Evolutionary conservation across 1,140 invertebrate species (phyloP).

Genomic region (Drosophila persimilis): DNA sequence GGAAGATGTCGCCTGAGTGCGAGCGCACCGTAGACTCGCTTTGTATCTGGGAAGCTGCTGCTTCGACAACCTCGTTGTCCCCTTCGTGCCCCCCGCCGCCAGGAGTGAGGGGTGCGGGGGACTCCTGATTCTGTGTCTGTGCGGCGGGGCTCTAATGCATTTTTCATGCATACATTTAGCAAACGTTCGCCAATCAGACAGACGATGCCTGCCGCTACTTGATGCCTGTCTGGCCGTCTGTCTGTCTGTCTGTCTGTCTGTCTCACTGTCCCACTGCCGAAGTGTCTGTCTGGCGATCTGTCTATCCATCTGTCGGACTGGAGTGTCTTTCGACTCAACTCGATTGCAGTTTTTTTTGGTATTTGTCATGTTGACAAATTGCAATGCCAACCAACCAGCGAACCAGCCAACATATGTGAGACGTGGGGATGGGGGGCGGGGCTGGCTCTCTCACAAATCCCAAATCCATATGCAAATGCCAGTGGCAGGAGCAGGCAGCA

Average conservation of each 20-base stretch:
- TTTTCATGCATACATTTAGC: constrained; percentile 77
- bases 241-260: constrained; percentile 15
- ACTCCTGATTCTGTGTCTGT: constrained; percentile 21
- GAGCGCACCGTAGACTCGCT: constrained; percentile 52
- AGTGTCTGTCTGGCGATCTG: not conserved
- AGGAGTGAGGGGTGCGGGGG: too few relatives aligned
- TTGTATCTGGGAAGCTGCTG: constrained; percentile 19
- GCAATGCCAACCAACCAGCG: constrained; percentile 41
- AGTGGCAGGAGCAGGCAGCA: constrained; percentile 32
- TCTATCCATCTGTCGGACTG: not conserved
- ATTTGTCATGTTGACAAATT: constrained; percentile 72
- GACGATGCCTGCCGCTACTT: constrained; percentile 54
- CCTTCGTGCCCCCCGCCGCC: not conserved
- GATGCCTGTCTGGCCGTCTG: constrained; percentile 37
- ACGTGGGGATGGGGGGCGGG: not conserved
- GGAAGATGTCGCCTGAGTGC: constrained; percentile 53
- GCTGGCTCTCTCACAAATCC: constrained; percentile 46
- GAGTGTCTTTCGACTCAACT: constrained; percentile 34
- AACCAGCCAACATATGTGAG: constrained; percentile 12
- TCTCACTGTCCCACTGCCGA: not conserved
- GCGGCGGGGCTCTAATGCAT: constrained; percentile 61
- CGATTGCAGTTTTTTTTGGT: constrained; percentile 43
- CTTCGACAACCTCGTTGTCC: not conserved
- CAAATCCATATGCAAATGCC: constrained; percentile 68
- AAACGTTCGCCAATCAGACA: constrained; percentile 71